Evolutionary conservation across 2,113 vertebrate genomes (phyloP), one percentile per base, ranked within the genome.

Genomic region (Callorhinus ursinus): DNA sequence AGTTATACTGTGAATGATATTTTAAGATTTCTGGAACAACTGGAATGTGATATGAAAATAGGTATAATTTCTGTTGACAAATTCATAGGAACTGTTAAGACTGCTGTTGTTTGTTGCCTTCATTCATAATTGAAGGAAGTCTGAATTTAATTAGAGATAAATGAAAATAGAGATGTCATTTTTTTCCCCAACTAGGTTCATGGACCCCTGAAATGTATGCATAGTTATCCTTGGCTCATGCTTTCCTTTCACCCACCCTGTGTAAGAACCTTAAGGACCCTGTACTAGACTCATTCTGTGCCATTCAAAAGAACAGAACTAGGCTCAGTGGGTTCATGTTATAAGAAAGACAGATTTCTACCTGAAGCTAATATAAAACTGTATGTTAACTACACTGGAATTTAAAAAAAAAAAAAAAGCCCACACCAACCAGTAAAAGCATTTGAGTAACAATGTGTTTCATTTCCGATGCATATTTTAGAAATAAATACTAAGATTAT

Each of bases 401-500:
- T 71, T 71, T 12, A n/a, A 19, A 13, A 63, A 28, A 63, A 61
- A 71, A 18, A 69, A 95, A 96, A 93, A 98, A 98, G 28, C n/a
- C 71, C 36, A 16, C 84, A 46, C 14, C 6, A 88, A 26, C 26
- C 82, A 81, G 26, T 51, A 95, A 97, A 93, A 98, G 13, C 33
- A 88, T 91, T 61, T 93, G 83, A 92, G 21, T 97, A 97, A 84
- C 77, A 96, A 63, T 93, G 53, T 97, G 19, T 74, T 98, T 98
- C 59, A 93, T 79, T 95, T 67, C 96, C 71, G 1, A 83, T 97
- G 94, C 97, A 92, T 91, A 91, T 96, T 39, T 94, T 93, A 92
- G 85, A 96, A 97, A 90, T 96, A 96, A 98, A 98, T 76, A 59
- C 82, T 84, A 91, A 91, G 46, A 84, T 98, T 97, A 94, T 26